Base-by-base conservation (phyloP, 2,797 vertebrate genomes). In the Enteromius paludinosus region DNA sequence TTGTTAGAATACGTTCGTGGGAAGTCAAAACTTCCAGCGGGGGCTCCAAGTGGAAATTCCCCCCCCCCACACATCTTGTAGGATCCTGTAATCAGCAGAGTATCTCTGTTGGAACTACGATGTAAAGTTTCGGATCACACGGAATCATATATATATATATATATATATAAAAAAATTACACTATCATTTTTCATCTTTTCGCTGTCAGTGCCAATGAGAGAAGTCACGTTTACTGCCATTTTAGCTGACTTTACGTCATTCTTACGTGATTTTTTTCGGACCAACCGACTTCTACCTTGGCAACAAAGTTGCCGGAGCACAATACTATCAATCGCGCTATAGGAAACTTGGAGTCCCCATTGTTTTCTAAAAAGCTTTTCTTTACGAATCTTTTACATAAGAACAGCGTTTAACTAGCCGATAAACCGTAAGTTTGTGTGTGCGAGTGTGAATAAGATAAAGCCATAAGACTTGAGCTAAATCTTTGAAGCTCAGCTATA, bases 401-500 rank as follows among this genome's bases (percentile, higher is more conserved):
- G 86, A 89, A 89, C 88, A 89, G 86, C 82, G 47, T 86, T 84
- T 86, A 72, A 86, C 85, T 85, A 86, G 79, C 83, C 72, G 83
- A 81, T 88, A 76, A 79, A 83, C 45, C 79, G 59, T 83, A 75
- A 23, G 64, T 80, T 25, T 79, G 78, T 83, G 78, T 78, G 76
- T 77, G 74, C 43, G 78, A 20, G 68, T 86, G 79, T 86, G 82
- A 71, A 94, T 91, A 92, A 94, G 91, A 93, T 93, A 93, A 95
- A 95, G 95, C 95, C 95, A 95, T 95, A 95, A 93, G 92, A 94
- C 92, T 92, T 92, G 90, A 94, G 94, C 94, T 94, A 94, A 93
- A 92, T 94, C 90, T 91, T 93, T 92, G 92, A 90, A 92, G 93
- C 93, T 93, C 92, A 91, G 90, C 91, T 92, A 92, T 93, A 90